Conservation (phyloP, 2,888 invertebrate genomes). For the Anaspis maculata region DNA sequence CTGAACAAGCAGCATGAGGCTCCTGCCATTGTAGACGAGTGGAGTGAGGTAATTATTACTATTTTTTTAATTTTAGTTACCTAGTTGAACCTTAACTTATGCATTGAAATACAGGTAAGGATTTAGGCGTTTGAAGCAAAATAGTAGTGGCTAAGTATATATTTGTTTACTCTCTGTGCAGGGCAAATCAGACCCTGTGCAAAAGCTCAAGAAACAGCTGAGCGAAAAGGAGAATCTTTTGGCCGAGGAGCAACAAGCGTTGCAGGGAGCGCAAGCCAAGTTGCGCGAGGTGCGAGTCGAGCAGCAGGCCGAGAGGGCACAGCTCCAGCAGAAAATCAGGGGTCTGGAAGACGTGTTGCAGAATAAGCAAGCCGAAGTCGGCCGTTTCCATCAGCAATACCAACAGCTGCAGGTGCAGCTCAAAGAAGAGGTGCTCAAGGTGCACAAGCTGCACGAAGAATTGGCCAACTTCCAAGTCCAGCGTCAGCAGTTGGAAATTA, state of each 20-base stretch:
- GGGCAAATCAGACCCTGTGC: constrained; percentile 77
- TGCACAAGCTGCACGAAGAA: constrained; percentile 48
- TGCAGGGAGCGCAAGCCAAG: constrained; percentile 67
- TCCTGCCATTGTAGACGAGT: constrained; percentile 65
- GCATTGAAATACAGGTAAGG: not conserved
- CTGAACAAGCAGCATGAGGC: constrained; percentile 82
- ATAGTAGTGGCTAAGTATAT: too few relatives aligned
- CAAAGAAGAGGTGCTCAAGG: constrained; percentile 46
- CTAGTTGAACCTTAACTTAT: too few relatives aligned
- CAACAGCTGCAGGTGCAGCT: constrained; percentile 56
- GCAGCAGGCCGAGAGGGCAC: constrained; percentile 58
- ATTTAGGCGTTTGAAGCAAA: too few relatives aligned
- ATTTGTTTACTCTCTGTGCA: constrained; percentile 34
- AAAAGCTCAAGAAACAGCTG: constrained; percentile 78
- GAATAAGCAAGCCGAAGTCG: constrained; percentile 49
- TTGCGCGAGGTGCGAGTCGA: constrained; percentile 68
- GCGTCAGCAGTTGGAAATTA: constrained; percentile 57
- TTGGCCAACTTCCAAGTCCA: constrained; percentile 52
- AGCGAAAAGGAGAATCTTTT: constrained; percentile 78
- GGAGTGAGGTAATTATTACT: constrained; percentile 78
- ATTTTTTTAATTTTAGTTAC: not conserved
- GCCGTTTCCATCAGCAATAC: constrained; percentile 39
- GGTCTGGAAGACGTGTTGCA: constrained; percentile 49
- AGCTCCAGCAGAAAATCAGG: constrained; percentile 47
- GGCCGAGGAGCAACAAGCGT: constrained; percentile 65